Base-by-base conservation (phyloP, 2,113 vertebrate genomes). In the Apus apus region DNA sequence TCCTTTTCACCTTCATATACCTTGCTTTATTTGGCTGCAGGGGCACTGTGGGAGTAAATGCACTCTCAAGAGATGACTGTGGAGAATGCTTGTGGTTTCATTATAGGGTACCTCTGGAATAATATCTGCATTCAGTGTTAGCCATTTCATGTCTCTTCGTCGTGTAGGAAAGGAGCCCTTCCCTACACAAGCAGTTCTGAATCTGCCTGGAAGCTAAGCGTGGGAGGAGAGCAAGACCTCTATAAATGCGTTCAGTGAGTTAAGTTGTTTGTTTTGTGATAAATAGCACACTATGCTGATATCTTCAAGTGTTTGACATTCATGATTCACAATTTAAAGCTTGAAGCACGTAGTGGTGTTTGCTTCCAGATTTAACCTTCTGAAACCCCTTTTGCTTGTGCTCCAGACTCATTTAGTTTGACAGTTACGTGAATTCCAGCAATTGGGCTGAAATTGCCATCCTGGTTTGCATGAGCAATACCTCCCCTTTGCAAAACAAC, bases 251-350 rank as follows among this genome's bases (percentile, higher is more conserved):
- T 61, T 95, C 71, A 80, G 85, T 43, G 64, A 85, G 50, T 90
- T 90, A 81, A 86, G 60, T 54, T 86, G 88, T 92, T 95, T 96
- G 82, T 82, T 96, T 90, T 94, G 75, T 72, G 87, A 88, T 68
- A 91, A 91, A 96, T 60, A 85, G 34, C 70, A 64, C 30, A 48
- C 38, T 91, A 66, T 56, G 32, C 51, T 76, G 87, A 83, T 96
- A 89, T 64, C 67, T 95, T 83, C 82, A 94, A 95, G 57, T 84
- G 53, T 93, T 91, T 96, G 85, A 71, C 78, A 93, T 91, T 87
- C 71, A 87, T 83, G 85, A 95, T 71, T 89, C 90, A 83, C 67
- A 84, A 13, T 87, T 92, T 90, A 93, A 93, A 92, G 32, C 51
- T 79, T 88, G 70, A 83, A 90, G 66, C 65, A 74, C 6, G 5